A percentile compares a stretch with the other conserved stretches of the same genome.
Conservation (phyloP, 2,113 vertebrate genomes). For the Ursus arctos region DNA sequence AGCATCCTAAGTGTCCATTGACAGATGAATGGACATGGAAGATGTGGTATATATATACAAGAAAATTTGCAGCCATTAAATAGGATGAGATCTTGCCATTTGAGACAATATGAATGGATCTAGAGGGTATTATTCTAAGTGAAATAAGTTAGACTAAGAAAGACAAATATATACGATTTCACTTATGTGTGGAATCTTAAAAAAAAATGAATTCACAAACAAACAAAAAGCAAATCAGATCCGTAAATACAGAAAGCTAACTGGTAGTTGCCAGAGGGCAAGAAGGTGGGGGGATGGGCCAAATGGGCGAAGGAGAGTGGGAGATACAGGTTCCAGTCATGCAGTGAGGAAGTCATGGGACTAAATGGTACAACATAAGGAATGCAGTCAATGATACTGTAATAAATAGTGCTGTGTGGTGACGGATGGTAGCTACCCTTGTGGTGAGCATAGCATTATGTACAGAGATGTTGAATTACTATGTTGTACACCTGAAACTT, state of each 20-base stretch:
- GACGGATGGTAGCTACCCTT: neutral
- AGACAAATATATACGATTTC: neutral
- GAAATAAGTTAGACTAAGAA: neutral
- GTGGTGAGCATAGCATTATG: neutral
- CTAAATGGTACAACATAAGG: neutral
- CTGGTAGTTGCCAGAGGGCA: neutral
- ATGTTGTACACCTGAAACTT: neutral
- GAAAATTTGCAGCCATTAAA: neutral
- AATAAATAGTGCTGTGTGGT: neutral
- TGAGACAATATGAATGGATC: neutral
- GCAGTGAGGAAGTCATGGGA: neutral
- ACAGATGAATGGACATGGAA: neutral
- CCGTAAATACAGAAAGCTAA: neutral
- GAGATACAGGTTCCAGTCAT: neutral
- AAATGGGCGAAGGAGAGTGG: neutral
- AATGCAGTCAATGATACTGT: neutral
- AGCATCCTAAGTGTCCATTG: neutral
- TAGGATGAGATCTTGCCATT: neutral
- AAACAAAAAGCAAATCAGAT: neutral
- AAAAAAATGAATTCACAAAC: neutral
- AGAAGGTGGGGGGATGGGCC: neutral
- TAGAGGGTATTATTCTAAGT: neutral
- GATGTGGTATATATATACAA: neutral
- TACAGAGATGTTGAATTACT: neutral
- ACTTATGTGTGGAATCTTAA: neutral